Conservation (phyloP, 2,113 vertebrate species). For the Toxotes chatareus region DNA sequence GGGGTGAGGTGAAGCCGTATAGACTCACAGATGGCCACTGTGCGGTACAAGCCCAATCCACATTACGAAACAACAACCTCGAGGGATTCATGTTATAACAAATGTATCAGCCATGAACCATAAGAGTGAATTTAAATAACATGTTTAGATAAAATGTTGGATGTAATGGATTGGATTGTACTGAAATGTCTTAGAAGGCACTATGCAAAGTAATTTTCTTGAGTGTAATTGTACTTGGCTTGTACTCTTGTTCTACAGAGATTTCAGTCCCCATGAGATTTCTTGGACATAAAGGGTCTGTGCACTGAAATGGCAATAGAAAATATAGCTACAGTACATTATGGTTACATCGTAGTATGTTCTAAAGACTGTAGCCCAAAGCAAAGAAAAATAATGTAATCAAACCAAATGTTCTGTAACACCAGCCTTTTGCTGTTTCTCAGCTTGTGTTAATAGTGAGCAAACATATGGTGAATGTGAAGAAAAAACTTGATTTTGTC, state of each 20-base stretch:
- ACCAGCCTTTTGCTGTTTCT: slow-evolving; percentile 24
- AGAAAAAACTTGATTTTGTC: slow-evolving; percentile 15
- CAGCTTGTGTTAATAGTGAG: slow-evolving; percentile 18
- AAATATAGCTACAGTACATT: slow-evolving; percentile 24
- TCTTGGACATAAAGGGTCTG: slow-evolving; percentile 40
- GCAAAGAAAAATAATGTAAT: slow-evolving; percentile 20
- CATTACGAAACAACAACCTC: slow-evolving; percentile 50
- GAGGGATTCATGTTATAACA: slow-evolving; percentile 55
- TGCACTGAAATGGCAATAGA: slow-evolving; percentile 26
- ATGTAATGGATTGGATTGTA: background rate
- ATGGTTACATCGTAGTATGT: background rate
- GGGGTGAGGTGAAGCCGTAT: slow-evolving; percentile 41
- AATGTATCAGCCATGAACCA: slow-evolving; percentile 51
- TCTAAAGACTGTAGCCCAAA: slow-evolving; percentile 17
- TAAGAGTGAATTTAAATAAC: slow-evolving; percentile 51
- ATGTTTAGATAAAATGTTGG: slow-evolving; percentile 63
- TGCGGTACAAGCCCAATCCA: background rate
- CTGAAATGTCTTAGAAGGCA: slow-evolving; percentile 47
- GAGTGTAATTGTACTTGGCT: slow-evolving; percentile 61
- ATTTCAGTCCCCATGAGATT: slow-evolving; percentile 46
- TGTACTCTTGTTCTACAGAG: slow-evolving; percentile 53
- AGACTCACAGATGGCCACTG: slow-evolving; percentile 48
- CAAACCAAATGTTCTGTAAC: slow-evolving; percentile 28
- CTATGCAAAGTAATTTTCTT: slow-evolving; percentile 58
- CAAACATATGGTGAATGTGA: slow-evolving; percentile 48